A percentile compares a stretch with the other conserved stretches of the same genome.
phyloP scores from a whole-genome alignment of 2,113 vertebrate species.

The Mellivora capensis region DNA sequence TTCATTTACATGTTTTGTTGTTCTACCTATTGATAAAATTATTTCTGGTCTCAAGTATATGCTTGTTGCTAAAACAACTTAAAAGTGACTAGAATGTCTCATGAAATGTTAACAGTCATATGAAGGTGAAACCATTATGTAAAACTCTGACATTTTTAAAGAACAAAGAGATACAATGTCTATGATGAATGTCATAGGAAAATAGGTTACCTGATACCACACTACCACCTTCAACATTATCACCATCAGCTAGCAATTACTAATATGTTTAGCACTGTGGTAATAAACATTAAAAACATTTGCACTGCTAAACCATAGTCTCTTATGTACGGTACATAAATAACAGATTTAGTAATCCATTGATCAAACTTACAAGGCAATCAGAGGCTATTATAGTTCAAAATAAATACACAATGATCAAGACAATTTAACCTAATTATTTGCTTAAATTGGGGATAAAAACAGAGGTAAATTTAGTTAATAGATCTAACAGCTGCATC shows the following conservation, averaged over 20 bases:
- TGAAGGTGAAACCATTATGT: conserved; percentile 14
- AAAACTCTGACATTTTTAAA: conserved; percentile 17
- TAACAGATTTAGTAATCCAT: neutral
- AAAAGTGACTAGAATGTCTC: neutral
- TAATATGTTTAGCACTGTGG: neutral
- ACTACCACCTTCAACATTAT: neutral
- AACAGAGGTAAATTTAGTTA: neutral
- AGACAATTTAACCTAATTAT: conserved; percentile 6
- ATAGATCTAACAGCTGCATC: neutral
- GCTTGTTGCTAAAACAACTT: neutral
- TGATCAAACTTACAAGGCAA: neutral
- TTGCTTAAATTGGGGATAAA: neutral
- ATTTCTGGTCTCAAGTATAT: neutral
- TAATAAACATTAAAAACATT: neutral
- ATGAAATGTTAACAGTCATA: neutral
- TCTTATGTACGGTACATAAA: neutral
- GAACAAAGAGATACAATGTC: neutral
- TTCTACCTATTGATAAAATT: neutral
- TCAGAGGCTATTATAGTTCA: neutral
- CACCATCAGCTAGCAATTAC: neutral
- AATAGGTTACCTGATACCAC: neutral
- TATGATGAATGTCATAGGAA: conserved; percentile 11
- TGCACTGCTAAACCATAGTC: neutral
- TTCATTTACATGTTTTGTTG: neutral
- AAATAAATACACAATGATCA: neutral